Evolutionary conservation across 2,113 vertebrate species (phyloP), one percentile per base, ranked within the genome.

Genomic region (Pedionomus torquatus): DNA sequence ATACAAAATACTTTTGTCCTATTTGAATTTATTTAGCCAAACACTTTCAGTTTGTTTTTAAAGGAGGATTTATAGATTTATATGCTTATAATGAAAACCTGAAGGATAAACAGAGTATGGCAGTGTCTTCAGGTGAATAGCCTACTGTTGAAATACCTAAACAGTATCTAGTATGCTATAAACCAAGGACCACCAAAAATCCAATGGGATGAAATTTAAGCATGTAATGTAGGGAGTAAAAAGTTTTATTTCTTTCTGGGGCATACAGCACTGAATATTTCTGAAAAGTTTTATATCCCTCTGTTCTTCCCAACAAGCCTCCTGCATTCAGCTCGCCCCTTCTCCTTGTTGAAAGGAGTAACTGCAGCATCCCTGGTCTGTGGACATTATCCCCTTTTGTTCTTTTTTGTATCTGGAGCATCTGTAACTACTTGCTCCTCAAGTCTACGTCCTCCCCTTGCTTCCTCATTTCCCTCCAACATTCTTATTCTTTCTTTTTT

Each of bases 401-500:
- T 76, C 31, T 75, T 41, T 51, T 96, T 93, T 75, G 28, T 82
- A 49, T 93, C 70, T 0, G 43, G 89, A 89, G 81, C 87, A 44
- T 89, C 81, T 87, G 0, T 89, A 71, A 54, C 39, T 25, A 58
- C 35, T 48, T 85, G 87, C 65, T 93, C 86, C 75, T 90, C 21
- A 41, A 89, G 83, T 91, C 78, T 89, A 13, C 17, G 0, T 94
- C 92, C 90, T 94, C 31, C 94, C 96, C 94, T 92, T 95, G 60
- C 92, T 95, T 97, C 65, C 66, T 77, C 13, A 1, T 95, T 96
- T 92, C 83, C 75, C 77, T 94, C 91, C 94, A 95, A 31, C 87
- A 77, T 96, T 97, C 92, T 97, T 95, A 89, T 93, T 95, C 86
- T 90, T 96, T 94, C 70, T 95, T 86, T 96, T 96, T 96, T 96